Evolutionary conservation across 2,797 vertebrate species (phyloP).

Genomic region (Urocyon cinereoargenteus): DNA sequence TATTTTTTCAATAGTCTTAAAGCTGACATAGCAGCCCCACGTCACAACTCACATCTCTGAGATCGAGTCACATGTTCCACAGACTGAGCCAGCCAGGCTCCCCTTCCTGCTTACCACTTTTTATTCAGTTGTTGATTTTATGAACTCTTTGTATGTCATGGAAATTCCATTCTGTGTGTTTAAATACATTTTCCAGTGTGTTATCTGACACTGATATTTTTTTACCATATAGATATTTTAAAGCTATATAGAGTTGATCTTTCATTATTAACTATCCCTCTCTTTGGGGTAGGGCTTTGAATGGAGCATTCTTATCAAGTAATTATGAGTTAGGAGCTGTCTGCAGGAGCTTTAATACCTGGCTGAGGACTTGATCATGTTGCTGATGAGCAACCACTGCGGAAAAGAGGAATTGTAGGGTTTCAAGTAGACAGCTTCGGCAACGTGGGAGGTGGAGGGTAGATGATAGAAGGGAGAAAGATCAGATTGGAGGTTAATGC

Average conservation of each 20-base stretch:
- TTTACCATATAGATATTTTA: neutral
- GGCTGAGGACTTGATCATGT: neutral
- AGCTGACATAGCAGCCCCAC: neutral
- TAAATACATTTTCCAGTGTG: neutral
- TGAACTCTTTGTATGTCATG: neutral
- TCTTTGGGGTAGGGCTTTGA: neutral
- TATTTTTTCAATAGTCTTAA: too few relatives aligned
- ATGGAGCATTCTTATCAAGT: neutral
- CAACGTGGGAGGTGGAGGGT: neutral
- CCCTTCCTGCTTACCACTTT: neutral
- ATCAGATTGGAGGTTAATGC: neutral
- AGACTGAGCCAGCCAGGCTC: neutral
- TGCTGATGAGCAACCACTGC: neutral
- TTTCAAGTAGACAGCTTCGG: neutral
- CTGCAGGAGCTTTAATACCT: neutral
- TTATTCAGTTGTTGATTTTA: neutral
- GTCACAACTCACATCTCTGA: neutral
- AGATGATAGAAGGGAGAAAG: neutral
- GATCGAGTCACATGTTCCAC: neutral
- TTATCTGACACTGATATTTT: neutral
- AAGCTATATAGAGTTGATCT: neutral
- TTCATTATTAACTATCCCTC: neutral
- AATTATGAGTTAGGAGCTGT: neutral
- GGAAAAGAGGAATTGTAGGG: neutral
- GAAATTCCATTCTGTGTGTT: neutral